These are phyloP conservation scores for Microctonus brassicae DNA, from an alignment of 2,888 invertebrate species.

Conservation along the genomic window DNA sequence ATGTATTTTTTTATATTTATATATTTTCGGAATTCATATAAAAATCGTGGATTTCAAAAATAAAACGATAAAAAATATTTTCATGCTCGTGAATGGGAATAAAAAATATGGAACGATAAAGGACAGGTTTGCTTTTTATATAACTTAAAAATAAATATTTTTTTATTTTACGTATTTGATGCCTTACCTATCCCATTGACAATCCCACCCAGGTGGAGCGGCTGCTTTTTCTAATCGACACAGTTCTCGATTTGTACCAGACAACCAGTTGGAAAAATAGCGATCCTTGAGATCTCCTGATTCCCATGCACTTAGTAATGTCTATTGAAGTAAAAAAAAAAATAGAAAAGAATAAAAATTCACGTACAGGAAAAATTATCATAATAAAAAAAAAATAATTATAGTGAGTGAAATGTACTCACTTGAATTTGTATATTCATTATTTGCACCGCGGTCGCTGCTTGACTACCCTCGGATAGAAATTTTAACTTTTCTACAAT, in stretches of 20 bases:
- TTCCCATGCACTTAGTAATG: conserved; percentile 76
- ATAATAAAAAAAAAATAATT: not conserved
- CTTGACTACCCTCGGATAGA: conserved; percentile 72
- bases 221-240: conserved; percentile 76
- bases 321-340: conserved; percentile 73
- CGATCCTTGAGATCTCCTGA: conserved; percentile 73
- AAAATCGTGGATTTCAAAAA: not conserved
- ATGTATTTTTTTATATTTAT: not conserved
- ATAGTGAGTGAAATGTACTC: conserved; percentile 43
- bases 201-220: conserved; percentile 78
- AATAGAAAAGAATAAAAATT: not conserved
- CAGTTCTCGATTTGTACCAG: conserved; percentile 74
- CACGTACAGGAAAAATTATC: not conserved
- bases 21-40: not conserved
- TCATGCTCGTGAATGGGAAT: not conserved
- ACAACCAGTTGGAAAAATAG: conserved; percentile 76
- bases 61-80: not conserved
- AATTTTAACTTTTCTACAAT: conserved; percentile 74
- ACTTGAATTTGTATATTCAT: conserved; percentile 77
- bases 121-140: not conserved
- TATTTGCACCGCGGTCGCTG: conserved; percentile 73
- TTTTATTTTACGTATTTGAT: conserved; percentile 54
- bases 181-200: conserved; percentile 83
- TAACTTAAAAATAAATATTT: conserved; percentile 7
- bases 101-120: conserved; percentile 6